phyloP scores from a whole-genome alignment of 2,797 vertebrate species.

The Notoglanidium macrostoma region DNA sequence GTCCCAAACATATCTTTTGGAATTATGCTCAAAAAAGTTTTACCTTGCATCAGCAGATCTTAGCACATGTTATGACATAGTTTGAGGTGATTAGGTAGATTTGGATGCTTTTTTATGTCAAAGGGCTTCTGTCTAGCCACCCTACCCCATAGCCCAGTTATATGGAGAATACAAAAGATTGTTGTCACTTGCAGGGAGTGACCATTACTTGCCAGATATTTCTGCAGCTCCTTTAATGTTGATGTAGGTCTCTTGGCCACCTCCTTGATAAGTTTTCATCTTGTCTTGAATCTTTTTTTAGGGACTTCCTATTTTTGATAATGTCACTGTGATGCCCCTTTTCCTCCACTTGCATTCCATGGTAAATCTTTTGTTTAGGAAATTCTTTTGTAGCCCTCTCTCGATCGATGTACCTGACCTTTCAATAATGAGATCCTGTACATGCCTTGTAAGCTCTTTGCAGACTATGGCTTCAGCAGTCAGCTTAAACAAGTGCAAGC shows the following conservation, averaged over 20 bases:
- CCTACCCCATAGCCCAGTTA: neutral
- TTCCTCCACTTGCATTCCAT: neutral
- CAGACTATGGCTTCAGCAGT: neutral
- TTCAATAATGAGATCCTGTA: constrained; percentile 1
- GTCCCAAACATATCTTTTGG: neutral
- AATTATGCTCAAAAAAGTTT: neutral
- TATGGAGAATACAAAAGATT: neutral
- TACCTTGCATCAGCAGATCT: neutral
- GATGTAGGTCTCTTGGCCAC: neutral
- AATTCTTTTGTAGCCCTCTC: neutral
- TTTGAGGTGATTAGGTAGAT: neutral
- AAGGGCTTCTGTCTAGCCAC: neutral
- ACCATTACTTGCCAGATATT: neutral
- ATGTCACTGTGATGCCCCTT: neutral
- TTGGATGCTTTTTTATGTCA: neutral
- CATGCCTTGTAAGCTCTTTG: constrained; percentile 1
- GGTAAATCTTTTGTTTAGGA: neutral
- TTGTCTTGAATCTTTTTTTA: neutral
- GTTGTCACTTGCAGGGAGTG: neutral
- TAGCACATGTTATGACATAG: neutral
- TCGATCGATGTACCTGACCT: constrained; percentile 11
- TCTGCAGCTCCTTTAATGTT: neutral
- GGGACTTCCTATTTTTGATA: neutral
- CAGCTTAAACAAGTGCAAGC: neutral
- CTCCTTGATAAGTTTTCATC: neutral